Conservation (phyloP, 2,888 invertebrate genomes). For the Tribolium freemani region DNA sequence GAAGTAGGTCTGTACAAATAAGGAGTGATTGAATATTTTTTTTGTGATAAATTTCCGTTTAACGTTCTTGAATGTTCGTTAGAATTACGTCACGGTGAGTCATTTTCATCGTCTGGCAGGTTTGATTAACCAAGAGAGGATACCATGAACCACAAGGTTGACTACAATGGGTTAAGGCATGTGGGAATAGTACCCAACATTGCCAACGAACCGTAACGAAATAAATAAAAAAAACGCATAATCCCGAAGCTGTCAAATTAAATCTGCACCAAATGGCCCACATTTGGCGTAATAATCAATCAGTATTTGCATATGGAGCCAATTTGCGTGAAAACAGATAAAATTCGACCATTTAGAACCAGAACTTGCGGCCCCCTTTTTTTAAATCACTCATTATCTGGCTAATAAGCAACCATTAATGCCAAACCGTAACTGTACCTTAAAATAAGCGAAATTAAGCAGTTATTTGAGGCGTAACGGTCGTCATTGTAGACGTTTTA, state of each 20-base stretch:
- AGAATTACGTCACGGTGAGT: slow-evolving; percentile 33
- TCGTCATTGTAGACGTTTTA: neutral
- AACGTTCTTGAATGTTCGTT: slow-evolving; percentile 35
- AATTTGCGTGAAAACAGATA: too few relatives aligned
- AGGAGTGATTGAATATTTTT: slow-evolving; percentile 11
- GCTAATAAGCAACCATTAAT: neutral
- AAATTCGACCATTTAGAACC: neutral
- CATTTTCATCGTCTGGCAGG: slow-evolving; percentile 27
- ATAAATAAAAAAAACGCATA: too few relatives aligned
- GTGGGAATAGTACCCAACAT: too few relatives aligned
- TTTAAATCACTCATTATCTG: neutral
- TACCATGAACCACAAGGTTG: neutral
- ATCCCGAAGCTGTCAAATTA: too few relatives aligned
- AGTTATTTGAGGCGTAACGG: neutral
- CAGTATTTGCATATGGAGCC: too few relatives aligned
- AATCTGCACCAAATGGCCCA: too few relatives aligned
- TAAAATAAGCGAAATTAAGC: slow-evolving; percentile 1
- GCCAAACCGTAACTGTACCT: neutral
- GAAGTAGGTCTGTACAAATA: neutral
- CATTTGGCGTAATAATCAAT: too few relatives aligned
- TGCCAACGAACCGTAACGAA: too few relatives aligned
- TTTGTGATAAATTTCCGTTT: slow-evolving; percentile 29
- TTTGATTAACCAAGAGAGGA: slow-evolving; percentile 1
- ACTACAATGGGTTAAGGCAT: neutral
- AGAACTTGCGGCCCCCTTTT: neutral